A percentile compares a stretch with the other conserved stretches of the same genome.
phyloP scores from a whole-genome alignment of 2,888 invertebrate species.

The Dioctria linearis region DNA sequence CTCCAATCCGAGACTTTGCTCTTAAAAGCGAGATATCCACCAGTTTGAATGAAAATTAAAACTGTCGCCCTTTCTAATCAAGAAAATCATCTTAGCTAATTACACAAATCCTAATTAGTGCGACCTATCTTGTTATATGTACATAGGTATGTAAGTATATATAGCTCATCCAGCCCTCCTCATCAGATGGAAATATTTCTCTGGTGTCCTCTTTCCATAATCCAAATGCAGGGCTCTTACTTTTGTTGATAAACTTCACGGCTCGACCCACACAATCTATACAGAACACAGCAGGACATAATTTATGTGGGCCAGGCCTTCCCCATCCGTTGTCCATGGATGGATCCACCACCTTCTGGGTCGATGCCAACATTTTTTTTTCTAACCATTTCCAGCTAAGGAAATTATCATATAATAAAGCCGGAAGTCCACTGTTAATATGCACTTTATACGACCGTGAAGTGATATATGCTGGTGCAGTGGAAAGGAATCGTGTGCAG shows the following conservation, averaged over 20 bases:
- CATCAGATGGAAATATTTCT: slow-evolving; percentile 25
- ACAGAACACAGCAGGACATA: slow-evolving; percentile 50
- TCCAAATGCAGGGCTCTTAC: slow-evolving; percentile 16
- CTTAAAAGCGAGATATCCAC: background rate
- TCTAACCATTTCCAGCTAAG: slow-evolving; percentile 34
- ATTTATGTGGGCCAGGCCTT: slow-evolving; percentile 31
- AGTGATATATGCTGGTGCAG: slow-evolving; percentile 37
- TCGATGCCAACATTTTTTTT: slow-evolving; percentile 11
- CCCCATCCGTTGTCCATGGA: background rate
- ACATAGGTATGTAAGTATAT: no score
- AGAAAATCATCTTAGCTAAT: slow-evolving; percentile 48
- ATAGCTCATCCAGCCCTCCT: slow-evolving; percentile 5
- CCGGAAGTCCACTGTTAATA: slow-evolving; percentile 50
- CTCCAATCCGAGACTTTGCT: no score
- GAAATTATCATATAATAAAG: slow-evolving; percentile 51
- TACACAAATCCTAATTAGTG: slow-evolving; percentile 51
- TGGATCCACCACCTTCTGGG: slow-evolving; percentile 8
- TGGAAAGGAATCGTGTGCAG: slow-evolving; percentile 49
- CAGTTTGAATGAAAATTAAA: background rate
- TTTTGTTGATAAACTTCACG: slow-evolving; percentile 49
- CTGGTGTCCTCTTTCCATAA: slow-evolving; percentile 8
- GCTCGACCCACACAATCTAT: slow-evolving; percentile 46
- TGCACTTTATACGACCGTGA: slow-evolving; percentile 36
- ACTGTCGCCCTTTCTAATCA: slow-evolving; percentile 42
- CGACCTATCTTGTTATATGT: slow-evolving; percentile 29